Conservation (phyloP, 2,888 invertebrate genomes). For the Oxycera nigricornis region DNA sequence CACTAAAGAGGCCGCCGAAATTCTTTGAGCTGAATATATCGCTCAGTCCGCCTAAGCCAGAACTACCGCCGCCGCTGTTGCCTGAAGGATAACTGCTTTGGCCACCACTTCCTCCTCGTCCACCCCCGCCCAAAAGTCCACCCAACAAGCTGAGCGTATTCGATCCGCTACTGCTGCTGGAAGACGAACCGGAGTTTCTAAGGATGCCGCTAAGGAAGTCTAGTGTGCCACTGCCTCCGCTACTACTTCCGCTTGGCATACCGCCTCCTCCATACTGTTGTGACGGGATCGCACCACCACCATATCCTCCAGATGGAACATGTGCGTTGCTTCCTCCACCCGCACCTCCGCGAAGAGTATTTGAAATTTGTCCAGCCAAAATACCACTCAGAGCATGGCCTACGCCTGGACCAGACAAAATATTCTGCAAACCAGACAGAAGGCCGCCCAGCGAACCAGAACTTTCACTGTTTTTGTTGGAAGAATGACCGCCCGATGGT, state of each 20-base stretch:
- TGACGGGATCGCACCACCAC: constrained; percentile 44
- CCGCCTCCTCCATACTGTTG: constrained; percentile 43
- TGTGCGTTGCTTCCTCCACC: constrained; percentile 51
- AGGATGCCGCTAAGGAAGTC: constrained; percentile 37
- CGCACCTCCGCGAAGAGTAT: constrained; percentile 56
- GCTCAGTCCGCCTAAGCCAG: constrained; percentile 51
- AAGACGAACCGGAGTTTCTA: constrained; percentile 1
- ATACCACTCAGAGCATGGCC: constrained; percentile 60
- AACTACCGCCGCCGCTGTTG: constrained; percentile 7
- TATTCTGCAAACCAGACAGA: constrained; percentile 44
- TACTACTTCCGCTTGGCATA: constrained; percentile 27
- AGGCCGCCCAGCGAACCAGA: constrained; percentile 35
- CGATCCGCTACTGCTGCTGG: constrained; percentile 9
- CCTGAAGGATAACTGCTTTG: not conserved
- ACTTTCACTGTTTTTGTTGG: constrained; percentile 19
- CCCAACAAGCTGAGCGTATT: not conserved
- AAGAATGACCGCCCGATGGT: not conserved
- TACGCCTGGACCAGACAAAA: constrained; percentile 59
- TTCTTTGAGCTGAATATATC: constrained; percentile 58
- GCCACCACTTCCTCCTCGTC: constrained; percentile 42
- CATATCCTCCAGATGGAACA: constrained; percentile 47
- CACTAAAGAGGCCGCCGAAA: constrained; percentile 60
- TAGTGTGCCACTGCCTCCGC: constrained; percentile 39
- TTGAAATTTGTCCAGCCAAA: constrained; percentile 60
- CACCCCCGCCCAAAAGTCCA: constrained; percentile 34